Evolutionary conservation across 2,888 invertebrate species (phyloP).

Genomic region (Halictus quadricinctus): DNA sequence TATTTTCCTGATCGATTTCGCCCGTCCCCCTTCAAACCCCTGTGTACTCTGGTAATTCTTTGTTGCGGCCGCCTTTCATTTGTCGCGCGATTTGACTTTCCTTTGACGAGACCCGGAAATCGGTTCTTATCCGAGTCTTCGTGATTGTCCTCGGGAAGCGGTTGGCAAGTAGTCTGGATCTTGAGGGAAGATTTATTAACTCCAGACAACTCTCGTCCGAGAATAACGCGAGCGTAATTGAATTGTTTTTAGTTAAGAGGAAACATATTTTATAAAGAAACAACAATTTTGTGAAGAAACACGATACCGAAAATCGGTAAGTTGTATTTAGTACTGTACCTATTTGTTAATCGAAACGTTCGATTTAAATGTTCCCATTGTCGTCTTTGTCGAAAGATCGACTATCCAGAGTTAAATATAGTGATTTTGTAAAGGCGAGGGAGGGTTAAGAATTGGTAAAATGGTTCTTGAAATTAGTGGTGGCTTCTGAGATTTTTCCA

Average conservation of each 20-base stretch:
- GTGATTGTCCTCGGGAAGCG: neutral
- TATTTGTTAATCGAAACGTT: neutral
- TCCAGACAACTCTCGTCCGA: neutral
- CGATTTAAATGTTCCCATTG: neutral
- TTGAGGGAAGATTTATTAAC: neutral
- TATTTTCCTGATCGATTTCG: constrained; percentile 65
- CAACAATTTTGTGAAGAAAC: neutral
- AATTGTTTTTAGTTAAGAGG: neutral
- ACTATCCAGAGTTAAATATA: neutral
- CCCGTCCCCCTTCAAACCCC: neutral
- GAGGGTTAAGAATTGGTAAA: no score
- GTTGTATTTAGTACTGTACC: neutral
- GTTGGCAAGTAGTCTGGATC: neutral
- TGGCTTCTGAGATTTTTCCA: neutral
- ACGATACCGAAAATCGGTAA: no score
- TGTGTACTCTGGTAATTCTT: neutral
- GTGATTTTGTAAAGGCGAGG: no score
- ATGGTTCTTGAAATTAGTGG: neutral
- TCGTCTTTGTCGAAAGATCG: neutral
- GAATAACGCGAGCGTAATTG: neutral
- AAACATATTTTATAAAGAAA: no score
- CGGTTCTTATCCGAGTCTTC: constrained; percentile 2
- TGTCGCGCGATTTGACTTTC: constrained; percentile 20
- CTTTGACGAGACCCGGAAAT: neutral
- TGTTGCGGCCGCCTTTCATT: neutral